phyloP scores from a whole-genome alignment of 2,797 vertebrate species.

The Gadopsis bispinosus region DNA sequence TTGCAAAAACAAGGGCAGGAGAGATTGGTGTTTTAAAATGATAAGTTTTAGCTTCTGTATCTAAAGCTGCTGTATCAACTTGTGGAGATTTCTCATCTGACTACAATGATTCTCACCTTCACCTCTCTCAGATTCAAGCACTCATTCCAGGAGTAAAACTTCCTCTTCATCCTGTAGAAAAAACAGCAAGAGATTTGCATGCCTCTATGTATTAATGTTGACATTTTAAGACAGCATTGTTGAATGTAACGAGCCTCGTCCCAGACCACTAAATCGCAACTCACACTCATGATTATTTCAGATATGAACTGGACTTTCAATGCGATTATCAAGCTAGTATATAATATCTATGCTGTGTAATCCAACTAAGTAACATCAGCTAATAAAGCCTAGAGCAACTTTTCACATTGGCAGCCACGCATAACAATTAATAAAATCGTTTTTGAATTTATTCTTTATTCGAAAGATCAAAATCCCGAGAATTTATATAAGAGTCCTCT shows the following conservation, averaged over 20 bases:
- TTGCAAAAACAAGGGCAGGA: background rate
- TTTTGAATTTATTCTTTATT: background rate
- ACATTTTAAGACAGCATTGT: background rate
- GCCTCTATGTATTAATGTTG: background rate
- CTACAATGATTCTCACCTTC: slow-evolving; percentile 86
- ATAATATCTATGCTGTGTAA: background rate
- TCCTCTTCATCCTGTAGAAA: slow-evolving; percentile 92
- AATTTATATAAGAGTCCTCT: background rate
- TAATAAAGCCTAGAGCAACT: background rate
- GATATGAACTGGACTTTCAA: background rate
- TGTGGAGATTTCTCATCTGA: background rate
- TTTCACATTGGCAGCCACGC: background rate
- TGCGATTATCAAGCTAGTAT: background rate
- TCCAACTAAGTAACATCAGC: background rate
- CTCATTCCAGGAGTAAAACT: slow-evolving; percentile 98
- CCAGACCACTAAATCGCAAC: background rate
- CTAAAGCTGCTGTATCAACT: background rate
- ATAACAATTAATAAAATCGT: no score
- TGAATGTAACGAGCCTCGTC: background rate
- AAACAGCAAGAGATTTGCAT: background rate
- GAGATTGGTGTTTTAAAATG: background rate
- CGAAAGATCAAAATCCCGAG: background rate
- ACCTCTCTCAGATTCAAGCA: slow-evolving; percentile 96
- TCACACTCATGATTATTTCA: background rate
- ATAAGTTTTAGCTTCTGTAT: background rate